Conservation (phyloP, 2,888 invertebrate species). For the Lampropteryx suffumata region DNA sequence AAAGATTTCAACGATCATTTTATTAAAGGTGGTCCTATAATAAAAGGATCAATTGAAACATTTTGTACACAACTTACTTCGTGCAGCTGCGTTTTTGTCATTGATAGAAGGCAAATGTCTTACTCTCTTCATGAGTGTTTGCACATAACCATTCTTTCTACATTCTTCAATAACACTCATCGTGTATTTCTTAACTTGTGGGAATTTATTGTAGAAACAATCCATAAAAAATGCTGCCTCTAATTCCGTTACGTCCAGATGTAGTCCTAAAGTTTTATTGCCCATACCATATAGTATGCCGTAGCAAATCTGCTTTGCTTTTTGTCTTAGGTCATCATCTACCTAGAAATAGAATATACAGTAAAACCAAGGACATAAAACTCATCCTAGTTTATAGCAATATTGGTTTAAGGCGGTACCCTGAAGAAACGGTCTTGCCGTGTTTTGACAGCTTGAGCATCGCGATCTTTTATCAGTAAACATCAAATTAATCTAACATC, state of each 20-base stretch:
- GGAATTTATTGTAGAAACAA: slow-evolving; percentile 90
- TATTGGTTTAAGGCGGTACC: too few relatives aligned
- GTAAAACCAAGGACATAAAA: too few relatives aligned
- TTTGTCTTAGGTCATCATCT: slow-evolving; percentile 89
- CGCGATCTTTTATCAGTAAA: too few relatives aligned
- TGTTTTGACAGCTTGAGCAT: too few relatives aligned
- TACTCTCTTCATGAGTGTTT: slow-evolving; percentile 91
- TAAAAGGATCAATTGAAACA: neutral
- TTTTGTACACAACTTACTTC: neutral
- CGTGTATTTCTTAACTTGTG: slow-evolving; percentile 85
- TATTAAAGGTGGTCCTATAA: too few relatives aligned
- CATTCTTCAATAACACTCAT: slow-evolving; percentile 84
- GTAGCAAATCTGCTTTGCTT: slow-evolving; percentile 96
- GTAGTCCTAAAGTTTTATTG: slow-evolving; percentile 89
- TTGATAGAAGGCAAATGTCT: slow-evolving; percentile 90
- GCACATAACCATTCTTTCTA: slow-evolving; percentile 88
- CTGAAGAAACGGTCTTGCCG: too few relatives aligned
- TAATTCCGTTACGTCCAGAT: slow-evolving; percentile 88
- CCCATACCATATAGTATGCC: slow-evolving; percentile 99
- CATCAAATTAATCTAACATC: too few relatives aligned
- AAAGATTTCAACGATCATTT: too few relatives aligned
- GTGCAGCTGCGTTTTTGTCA: neutral
- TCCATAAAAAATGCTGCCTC: slow-evolving; percentile 91
- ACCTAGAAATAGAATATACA: slow-evolving; percentile 73
- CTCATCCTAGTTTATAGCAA: too few relatives aligned